Percentiles rank a stretch among this genome's conserved stretches.
These are phyloP conservation scores for Gastrophryne carolinensis DNA, from an alignment of 2,797 vertebrate genomes.

Conservation along the genomic window DNA sequence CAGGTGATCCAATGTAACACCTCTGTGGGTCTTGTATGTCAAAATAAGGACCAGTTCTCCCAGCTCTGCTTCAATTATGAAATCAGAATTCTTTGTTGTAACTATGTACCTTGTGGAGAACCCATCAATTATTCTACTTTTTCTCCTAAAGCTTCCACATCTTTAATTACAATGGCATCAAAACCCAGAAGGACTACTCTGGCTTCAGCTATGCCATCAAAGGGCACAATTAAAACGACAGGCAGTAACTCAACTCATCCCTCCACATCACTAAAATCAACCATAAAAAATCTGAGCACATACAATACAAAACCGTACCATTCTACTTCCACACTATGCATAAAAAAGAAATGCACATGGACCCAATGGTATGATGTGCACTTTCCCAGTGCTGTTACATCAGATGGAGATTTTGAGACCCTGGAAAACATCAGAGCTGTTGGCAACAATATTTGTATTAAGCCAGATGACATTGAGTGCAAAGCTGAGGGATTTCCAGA, in stretches of 20 bases:
- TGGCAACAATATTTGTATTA: constrained; percentile 61
- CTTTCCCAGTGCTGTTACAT: constrained; percentile 52
- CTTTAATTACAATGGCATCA: fast-evolving
- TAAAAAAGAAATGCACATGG: constrained; percentile 61
- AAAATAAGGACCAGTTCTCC: constrained; percentile 60
- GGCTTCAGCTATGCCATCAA: neutral
- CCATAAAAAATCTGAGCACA: neutral
- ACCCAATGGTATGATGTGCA: constrained; percentile 63
- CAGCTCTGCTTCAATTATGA: constrained; percentile 64
- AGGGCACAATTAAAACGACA: neutral
- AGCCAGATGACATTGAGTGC: constrained; percentile 61
- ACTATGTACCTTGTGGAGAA: constrained; percentile 54
- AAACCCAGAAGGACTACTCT: neutral
- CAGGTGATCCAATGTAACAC: constrained; percentile 61
- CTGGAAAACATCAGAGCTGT: constrained; percentile 52
- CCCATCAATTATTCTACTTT: neutral
- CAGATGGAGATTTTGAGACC: constrained; percentile 71
- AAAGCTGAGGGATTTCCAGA: constrained; percentile 63
- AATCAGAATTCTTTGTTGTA: constrained; percentile 66
- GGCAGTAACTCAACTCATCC: neutral
- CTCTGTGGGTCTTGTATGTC: constrained; percentile 59
- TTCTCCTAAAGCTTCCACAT: neutral
- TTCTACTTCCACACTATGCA: constrained; percentile 35
- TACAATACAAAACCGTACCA: neutral
- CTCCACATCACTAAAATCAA: neutral